Evolutionary conservation across 2,888 invertebrate species (phyloP).

Genomic region (Acanthosepion pharaonis): DNA sequence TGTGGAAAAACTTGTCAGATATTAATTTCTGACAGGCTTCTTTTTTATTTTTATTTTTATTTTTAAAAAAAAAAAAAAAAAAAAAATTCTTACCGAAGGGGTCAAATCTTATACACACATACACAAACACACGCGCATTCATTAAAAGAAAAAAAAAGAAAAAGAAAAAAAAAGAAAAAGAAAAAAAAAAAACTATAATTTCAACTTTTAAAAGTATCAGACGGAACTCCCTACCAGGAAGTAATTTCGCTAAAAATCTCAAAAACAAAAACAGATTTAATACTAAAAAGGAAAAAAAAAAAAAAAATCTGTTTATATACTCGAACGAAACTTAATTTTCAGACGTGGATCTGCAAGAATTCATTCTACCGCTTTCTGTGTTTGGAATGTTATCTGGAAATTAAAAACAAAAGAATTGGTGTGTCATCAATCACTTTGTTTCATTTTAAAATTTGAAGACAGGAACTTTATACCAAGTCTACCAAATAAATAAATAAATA

Average conservation of each 20-base stretch:
- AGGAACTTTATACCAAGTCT: not conserved
- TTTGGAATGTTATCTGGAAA: too few relatives aligned
- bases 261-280: not conserved
- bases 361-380: too few relatives aligned
- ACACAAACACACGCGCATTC: not conserved
- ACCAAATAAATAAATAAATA: too few relatives aligned
- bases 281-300: not conserved
- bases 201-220: not conserved
- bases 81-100: not conserved
- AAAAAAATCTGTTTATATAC: not conserved
- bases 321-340: too few relatives aligned
- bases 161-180: too few relatives aligned
- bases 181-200: too few relatives aligned
- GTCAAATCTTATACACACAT: not conserved
- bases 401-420: not conserved
- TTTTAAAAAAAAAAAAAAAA: too few relatives aligned
- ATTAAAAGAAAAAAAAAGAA: too few relatives aligned
- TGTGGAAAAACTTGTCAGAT: not conserved
- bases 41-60: not conserved
- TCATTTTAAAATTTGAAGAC: not conserved
- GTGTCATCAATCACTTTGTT: not conserved
- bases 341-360: too few relatives aligned
- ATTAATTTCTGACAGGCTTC: not conserved
- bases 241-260: not conserved
- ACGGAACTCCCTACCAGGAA: not conserved